Evolutionary conservation across 2,888 invertebrate species (phyloP), one percentile per base, ranked within the genome.

Genomic region (Plemyria rubiginata): DNA sequence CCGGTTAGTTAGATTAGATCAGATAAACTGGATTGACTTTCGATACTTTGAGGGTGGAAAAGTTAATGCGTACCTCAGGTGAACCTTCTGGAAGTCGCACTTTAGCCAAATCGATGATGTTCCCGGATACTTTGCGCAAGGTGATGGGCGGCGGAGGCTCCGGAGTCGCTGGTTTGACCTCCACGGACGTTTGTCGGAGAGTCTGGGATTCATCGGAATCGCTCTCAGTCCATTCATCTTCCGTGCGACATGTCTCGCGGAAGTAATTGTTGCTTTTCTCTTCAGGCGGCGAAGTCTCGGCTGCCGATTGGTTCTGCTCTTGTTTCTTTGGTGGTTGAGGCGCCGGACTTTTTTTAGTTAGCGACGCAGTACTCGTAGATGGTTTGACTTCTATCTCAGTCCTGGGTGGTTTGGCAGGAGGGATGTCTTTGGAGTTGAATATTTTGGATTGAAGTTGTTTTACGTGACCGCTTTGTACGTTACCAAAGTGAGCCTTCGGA

Each of bases 171-270:
- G 68, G 78, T 48, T 73, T 67, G 51, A 72, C 67, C n/a, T 83
- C 79, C 41, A 84, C 85, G 45, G 74, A 75, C 45, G 50, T 71
- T 16, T 76, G 65, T 54, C 74, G 77, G 41, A 69, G 60, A 6
- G 72, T 66, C 45, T 76, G 79, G 58, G 73, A 58, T 62, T 82
- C 85, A 52, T 90, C 91, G n/a, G 86, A 81, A 61, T 91, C 91
- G 66, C 92, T 92, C 28, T 91, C 93, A 0, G 93, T 93, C 86
- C 94, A 94, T 75, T 94, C 94, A 64, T 94, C 94, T 78, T 95
- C 94, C 22, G 95, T 94, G 54, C 94, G 94, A 75, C 95, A 95
- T 1, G 95, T 94, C 80, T 95, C 95, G 13, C 93, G 91, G 76
- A 93, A 93, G 72, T 90, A 95, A 69, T 90, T 92, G 62, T 93